Conservation (phyloP, 2,113 vertebrate genomes). For the Eublepharis macularius region DNA sequence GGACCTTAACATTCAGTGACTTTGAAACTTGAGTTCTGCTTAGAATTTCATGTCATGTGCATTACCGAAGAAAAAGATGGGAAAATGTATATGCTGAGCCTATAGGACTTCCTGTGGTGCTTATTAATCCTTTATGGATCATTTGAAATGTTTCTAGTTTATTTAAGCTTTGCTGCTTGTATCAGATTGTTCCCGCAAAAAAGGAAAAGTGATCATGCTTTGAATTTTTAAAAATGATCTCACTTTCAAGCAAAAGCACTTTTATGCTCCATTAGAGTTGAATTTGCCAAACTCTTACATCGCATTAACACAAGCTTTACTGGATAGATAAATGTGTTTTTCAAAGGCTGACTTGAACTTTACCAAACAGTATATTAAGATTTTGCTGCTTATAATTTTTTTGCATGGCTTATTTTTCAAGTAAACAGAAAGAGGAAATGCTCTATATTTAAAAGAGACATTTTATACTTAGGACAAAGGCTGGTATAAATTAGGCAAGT, state of each 20-base stretch:
- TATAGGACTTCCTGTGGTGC: constrained; percentile 85
- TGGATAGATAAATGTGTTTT: constrained; percentile 80
- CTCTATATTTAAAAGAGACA: constrained; percentile 29
- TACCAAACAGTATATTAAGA: constrained; percentile 85
- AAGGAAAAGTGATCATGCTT: constrained; percentile 84
- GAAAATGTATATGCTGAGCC: constrained; percentile 82
- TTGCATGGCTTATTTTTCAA: constrained; percentile 64
- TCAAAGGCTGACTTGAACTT: constrained; percentile 80
- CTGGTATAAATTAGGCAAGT: constrained; percentile 21
- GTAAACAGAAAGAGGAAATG: constrained; percentile 43
- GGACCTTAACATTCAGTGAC: constrained; percentile 78
- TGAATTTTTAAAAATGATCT: constrained; percentile 88
- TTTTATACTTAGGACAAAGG: constrained; percentile 32
- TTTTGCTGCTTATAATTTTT: constrained; percentile 71
- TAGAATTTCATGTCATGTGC: constrained; percentile 83
- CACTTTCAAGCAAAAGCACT: constrained; percentile 87
- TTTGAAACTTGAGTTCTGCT: constrained; percentile 81
- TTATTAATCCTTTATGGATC: constrained; percentile 89
- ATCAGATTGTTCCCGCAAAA: constrained; percentile 85
- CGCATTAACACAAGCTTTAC: constrained; percentile 83
- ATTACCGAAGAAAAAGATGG: constrained; percentile 67
- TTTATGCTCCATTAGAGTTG: constrained; percentile 88
- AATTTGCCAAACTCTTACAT: constrained; percentile 85
- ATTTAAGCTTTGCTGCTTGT: constrained; percentile 86
- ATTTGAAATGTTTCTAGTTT: constrained; percentile 89